phyloP scores from a whole-genome alignment of 2,113 vertebrate species.

The Rhegmatorhina hoffmannsi region DNA sequence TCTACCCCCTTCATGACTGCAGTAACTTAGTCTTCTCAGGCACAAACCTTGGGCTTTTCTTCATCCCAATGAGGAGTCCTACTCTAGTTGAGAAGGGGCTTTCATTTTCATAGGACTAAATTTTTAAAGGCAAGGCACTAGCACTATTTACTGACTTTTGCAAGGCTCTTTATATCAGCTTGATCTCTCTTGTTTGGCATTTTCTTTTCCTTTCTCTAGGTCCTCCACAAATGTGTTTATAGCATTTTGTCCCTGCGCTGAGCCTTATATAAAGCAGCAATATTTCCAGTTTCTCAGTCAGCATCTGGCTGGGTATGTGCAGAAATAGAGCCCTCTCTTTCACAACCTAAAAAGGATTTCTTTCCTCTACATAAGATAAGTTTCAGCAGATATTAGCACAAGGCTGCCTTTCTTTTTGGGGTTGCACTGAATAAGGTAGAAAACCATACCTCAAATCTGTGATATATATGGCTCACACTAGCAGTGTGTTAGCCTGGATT shows the following conservation, averaged over 20 bases:
- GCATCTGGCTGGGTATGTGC: not conserved
- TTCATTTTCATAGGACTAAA: not conserved
- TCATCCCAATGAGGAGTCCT: not conserved
- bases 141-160: fast-evolving
- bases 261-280: not conserved
- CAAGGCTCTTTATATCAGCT: not conserved
- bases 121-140: not conserved
- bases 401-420: not conserved
- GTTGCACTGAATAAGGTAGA: not conserved
- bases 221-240: not conserved
- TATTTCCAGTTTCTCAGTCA: not conserved
- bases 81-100: not conserved
- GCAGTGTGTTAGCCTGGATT: not conserved
- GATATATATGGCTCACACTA: not conserved
- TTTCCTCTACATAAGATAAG: not conserved
- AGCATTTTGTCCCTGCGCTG: not conserved
- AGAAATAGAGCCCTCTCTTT: not conserved
- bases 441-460: not conserved
- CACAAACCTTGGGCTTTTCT: not conserved
- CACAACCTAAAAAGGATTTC: not conserved
- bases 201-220: not conserved
- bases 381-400: not conserved
- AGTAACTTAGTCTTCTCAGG: not conserved
- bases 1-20: not conserved
- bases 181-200: not conserved